Evolutionary conservation across 2,797 vertebrate genomes (phyloP).

Genomic region (Holocentrus rufus): DNA sequence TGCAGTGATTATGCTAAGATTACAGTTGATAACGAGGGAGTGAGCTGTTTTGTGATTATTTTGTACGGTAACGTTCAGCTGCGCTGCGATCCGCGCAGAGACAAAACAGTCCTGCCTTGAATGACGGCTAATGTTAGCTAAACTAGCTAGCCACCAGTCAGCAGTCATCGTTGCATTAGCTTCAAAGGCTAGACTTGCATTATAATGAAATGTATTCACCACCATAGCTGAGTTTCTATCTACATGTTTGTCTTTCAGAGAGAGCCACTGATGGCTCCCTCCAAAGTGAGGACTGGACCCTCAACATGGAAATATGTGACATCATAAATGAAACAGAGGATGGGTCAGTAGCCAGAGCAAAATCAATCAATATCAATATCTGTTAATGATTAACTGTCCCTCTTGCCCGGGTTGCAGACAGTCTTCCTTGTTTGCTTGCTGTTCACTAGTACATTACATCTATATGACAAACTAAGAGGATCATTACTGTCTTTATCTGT

Average conservation of each 20-base stretch:
- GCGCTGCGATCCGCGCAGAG: fast-evolving
- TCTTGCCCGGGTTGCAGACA: background rate
- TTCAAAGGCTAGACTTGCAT: background rate
- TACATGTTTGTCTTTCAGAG: conserved; percentile 74
- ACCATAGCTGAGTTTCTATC: background rate
- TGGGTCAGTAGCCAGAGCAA: conserved; percentile 84
- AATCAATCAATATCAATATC: conserved; percentile 2
- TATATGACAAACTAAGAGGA: background rate
- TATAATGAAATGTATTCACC: background rate
- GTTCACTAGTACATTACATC: conserved; percentile 10
- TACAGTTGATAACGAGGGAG: background rate
- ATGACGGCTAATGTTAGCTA: background rate
- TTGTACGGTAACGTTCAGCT: background rate
- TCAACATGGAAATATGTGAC: conserved; percentile 99
- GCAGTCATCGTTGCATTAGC: conserved; percentile 34
- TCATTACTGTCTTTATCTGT: background rate
- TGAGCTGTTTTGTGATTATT: background rate
- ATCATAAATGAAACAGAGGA: conserved; percentile 99
- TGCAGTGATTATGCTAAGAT: conserved; percentile 36
- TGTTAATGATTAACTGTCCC: conserved; percentile 35
- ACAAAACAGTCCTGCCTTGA: background rate
- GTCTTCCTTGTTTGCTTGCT: background rate
- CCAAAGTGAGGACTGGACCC: conserved; percentile 96
- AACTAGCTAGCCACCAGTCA: conserved; percentile 37
- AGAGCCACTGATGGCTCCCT: conserved; percentile 98